Base-by-base conservation (phyloP, 30 jellyfish, hydroid and myxozoan genomes). In the Sanderia malayensis region DNA sequence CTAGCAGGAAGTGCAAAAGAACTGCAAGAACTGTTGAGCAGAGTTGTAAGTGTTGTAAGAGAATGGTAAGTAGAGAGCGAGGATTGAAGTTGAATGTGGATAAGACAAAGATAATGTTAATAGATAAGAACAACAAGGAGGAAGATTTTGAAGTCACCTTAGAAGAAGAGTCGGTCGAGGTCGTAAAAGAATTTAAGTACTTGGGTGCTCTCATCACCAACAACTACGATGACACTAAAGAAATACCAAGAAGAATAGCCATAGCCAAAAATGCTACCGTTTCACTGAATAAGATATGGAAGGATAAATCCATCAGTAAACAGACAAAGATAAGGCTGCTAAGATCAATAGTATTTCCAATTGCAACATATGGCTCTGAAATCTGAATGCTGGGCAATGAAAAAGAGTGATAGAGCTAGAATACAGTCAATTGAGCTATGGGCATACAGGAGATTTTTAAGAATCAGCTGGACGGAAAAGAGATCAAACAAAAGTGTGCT, bases 21-120 rank as follows among this genome's bases (percentile, higher is more conserved):
- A 53, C 72, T 71, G 2, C 83, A 71, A 25, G 83, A 71, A 22
- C 83, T 71, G 13, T 71, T 71, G 26, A 72, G 30, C 65, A 47
- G 61, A 53, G 82, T 70, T 18, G n/a, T n/a, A n/a, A n/a, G n/a
- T n/a, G n/a, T n/a, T n/a, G n/a, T n/a, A n/a, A n/a, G n/a, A 25
- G 55, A 11, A 22, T 22, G 26, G 82, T 44, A 30, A 70, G 82
- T 70, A 70, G 46, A 70, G 46, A 18, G 24, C 7, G 2, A 4
- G 82, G 82, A 30, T 55, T 70, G 9, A 4, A n/a, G 4, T 57
- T 70, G 33, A 70, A 70, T 70, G 70, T 55, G 46, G 46, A 70
- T 69, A 70, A 70, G 55, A 70, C 82, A 4, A 70, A 70, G 46
- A 70, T 70, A 3, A 44, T 46, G 82, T 44, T 44, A 29, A 70